A percentile compares a stretch with the other conserved stretches of the same genome.
Conservation (phyloP, 2,113 vertebrate species). For the Aleadryas rufinucha region DNA sequence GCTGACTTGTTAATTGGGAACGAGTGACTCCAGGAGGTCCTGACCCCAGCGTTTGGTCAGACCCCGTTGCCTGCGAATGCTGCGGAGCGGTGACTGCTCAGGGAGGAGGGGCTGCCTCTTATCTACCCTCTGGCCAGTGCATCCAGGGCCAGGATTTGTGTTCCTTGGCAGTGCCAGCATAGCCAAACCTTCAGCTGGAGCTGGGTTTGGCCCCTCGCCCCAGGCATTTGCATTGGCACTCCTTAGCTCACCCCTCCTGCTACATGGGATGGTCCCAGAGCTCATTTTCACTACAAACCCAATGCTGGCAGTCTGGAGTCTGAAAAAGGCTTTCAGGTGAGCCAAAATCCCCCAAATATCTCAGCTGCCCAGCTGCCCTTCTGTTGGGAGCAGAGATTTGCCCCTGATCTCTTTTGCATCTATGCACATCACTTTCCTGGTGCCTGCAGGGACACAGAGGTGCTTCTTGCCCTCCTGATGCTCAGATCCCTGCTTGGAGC, state of each 20-base stretch:
- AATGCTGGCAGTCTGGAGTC: background rate
- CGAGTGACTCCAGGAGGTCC: background rate
- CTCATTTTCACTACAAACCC: background rate
- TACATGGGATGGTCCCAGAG: background rate
- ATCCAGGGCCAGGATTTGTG: background rate
- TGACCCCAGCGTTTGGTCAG: background rate
- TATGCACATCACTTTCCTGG: rapidly evolving
- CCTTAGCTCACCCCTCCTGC: background rate
- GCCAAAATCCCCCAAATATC: background rate
- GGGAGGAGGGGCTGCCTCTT: background rate
- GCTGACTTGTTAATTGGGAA: conserved; percentile 38
- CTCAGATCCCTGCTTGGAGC: background rate
- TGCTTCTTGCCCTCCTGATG: background rate
- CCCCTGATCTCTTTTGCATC: background rate
- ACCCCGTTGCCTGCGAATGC: background rate
- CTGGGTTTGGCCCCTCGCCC: background rate
- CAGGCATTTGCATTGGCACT: rapidly evolving
- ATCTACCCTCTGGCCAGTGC: background rate
- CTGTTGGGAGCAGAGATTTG: background rate
- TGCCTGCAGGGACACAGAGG: background rate
- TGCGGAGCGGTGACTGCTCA: rapidly evolving
- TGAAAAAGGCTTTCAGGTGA: background rate
- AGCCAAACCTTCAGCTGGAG: background rate
- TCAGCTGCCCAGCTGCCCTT: background rate
- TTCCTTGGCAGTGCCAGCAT: background rate